A percentile compares a stretch with the other conserved stretches of the same genome.
These are phyloP conservation scores for Melanotaenia duboulayi DNA, from an alignment of 2,113 vertebrate genomes.

Conservation along the genomic window DNA sequence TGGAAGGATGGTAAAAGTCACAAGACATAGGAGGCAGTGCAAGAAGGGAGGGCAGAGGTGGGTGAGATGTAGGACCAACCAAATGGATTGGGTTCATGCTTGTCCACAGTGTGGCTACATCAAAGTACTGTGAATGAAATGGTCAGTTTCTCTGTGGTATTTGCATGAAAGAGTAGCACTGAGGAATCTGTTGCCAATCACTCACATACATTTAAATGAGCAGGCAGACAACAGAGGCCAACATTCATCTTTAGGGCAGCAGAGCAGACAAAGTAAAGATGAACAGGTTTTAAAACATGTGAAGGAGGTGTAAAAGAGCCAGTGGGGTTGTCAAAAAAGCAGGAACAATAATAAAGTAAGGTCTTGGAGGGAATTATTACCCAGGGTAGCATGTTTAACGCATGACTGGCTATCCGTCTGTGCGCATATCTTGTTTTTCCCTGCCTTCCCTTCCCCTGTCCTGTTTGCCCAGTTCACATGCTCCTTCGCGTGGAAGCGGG, in stretches of 20 bases:
- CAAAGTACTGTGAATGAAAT: conserved; percentile 31
- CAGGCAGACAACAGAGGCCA: conserved; percentile 1
- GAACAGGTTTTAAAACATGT: background rate
- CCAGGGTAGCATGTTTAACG: conserved; percentile 49
- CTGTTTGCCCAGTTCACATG: conserved; percentile 33
- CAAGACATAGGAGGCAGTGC: conserved; percentile 44
- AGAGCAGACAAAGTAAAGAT: conserved; percentile 21
- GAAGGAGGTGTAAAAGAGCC: background rate
- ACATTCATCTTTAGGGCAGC: conserved; percentile 21
- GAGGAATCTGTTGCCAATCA: conserved; percentile 17
- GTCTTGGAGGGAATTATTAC: conserved; percentile 10
- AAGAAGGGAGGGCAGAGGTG: conserved; percentile 14
- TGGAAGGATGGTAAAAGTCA: conserved; percentile 38
- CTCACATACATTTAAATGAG: conserved; percentile 1
- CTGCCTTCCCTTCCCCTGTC: conserved; percentile 14
- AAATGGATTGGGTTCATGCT: conserved; percentile 44
- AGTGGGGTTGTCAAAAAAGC: conserved; percentile 6
- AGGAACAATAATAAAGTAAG: conserved; percentile 18
- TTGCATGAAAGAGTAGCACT: conserved; percentile 9
- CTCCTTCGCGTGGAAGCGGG: conserved; percentile 62
- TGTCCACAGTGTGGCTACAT: conserved; percentile 37
- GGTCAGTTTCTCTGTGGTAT: conserved; percentile 27
- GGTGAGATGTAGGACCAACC: conserved; percentile 17
- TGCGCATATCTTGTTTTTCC: conserved; percentile 29
- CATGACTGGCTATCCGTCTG: conserved; percentile 42